Evolutionary conservation across 2,113 vertebrate species (phyloP), one percentile per base, ranked within the genome.

Genomic region (Propithecus coquereli): DNA sequence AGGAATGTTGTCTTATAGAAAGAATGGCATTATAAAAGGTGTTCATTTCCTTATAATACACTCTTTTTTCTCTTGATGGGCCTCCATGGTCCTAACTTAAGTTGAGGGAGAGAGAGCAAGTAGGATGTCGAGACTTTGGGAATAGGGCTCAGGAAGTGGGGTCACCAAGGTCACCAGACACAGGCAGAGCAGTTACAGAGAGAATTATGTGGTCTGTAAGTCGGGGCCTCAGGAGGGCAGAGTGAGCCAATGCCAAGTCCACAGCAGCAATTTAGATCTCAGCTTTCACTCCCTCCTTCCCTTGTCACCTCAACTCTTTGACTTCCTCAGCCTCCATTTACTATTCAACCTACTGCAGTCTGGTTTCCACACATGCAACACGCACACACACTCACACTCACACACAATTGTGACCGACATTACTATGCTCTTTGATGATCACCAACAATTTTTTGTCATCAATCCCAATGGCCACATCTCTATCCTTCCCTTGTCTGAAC

Each of bases 1-100:
- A 82, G 20, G 0, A 0, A 81, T 61, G 0, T 10, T 34, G 8
- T 47, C 47, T 6, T n/a, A 12, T 27, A 34, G 83, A 22, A 74
- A 73, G 47, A 80, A 30, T 3, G 80, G 18, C 66, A 20, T 73
- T 87, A 92, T 87, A n/a, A 83, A n/a, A 43, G 45, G 34, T 77
- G 12, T 43, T 77, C 8, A 27, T 95, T 45, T 94, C n/a, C 17
- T 92, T 22, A 8, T 47, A 32, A 83, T 14, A 50, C 1, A 9
- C n/a, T 61, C 22, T 77, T 45, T 65, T 32, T 54, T 90, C 4
- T 61, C 59, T 59, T 43, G 4, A 5, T 85, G 37, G 65, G 8
- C 4, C 34, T 89, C 37, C 40, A 37, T n/a, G 59, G 34, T 68
- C 34, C 73, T 89, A 65, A 76, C 16, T 74, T 47, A 34, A 43